Base-by-base conservation (phyloP, 2,888 invertebrate genomes). In the Oscheius sp. region DNA sequence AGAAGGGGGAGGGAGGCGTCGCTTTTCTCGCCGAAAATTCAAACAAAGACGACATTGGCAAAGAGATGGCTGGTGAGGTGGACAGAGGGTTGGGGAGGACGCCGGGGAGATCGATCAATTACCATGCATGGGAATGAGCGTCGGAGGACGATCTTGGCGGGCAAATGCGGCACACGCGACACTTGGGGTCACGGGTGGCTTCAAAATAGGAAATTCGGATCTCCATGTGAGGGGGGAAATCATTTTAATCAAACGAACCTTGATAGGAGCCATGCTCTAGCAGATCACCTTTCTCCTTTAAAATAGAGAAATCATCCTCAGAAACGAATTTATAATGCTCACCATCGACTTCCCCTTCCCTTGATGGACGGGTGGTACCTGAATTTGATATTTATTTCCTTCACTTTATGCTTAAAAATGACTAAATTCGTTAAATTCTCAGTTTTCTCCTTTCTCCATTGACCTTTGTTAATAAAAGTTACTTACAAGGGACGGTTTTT, bases 261-360 rank as follows among this genome's bases (percentile, higher is more conserved):
- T 91, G 90, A 87, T 90, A 91, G 46, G 90, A 88, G 15, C 91
- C 91, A 86, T 90, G 90, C 84, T 91, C 91, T 70, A 91, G 85
- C 29, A 91, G 87, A 76, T 89, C 88, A 8, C 91, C 91, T 31
- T 71, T 86, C 61, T 88, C 89, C 20, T 72, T 34, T 23, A 79
- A 34, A 52, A 68, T 63, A 31, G 69, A 73, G 65, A 78, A 78
- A 12, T 76, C 72, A 3, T 76, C 78, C 1, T 71, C 70, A 5
- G 71, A 66, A 4, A 78, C 78, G 45, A 78, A 78, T 17, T 89
- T 90, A 83, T 91, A 91, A 86, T 91, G 91, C 45, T 90, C 90
- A 25, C 91, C 91, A 87, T 90, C 90, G 37, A 90, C 88, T 87
- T 91, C 91, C 37, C 90, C 90, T 55, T 89, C 88, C 73, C 90